Evolutionary conservation across 2,113 vertebrate genomes (phyloP), one percentile per base, ranked within the genome.

Genomic region (Antechinus flavipes): DNA sequence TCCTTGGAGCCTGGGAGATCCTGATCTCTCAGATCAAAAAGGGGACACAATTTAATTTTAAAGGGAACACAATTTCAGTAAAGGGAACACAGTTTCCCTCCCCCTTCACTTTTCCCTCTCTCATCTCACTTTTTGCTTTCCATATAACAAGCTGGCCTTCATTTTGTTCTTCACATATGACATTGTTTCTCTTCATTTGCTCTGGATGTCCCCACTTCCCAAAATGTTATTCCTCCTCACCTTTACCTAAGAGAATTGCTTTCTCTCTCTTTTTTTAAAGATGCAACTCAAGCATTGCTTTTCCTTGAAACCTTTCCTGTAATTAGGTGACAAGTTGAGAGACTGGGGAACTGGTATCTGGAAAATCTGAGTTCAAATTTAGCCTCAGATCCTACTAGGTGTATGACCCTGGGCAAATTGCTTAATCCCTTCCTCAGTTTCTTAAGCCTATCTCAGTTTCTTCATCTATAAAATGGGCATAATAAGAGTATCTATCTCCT

Each of bases 401-500:
- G 49, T 92, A 23, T 89, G 30, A 84, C 35, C 91, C 94, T 91
- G 30, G 46, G 52, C 52, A 94, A 91, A 26, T 35, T 42, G 22
- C 56, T 92, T 93, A 96, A 54, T 90, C 92, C 90, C 23, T 89
- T 52, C 49, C 89, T 52, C 50, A 52, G 10, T 52, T 52, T 52
- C 0, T 52, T 52, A 52, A 52, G 50, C 50, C 50, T 93, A 1
- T 6, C 14, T 16, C 26, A 6, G 10, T 95, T 84, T 55, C 25
- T 30, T 96, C 11, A 76, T 84, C 46, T 93, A 10, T 42, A 92
- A 93, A 94, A 47, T 68, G 35, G 89, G 2, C 54, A 1, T 8
- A 90, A 22, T 84, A 89, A 54, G 19, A 27, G 89, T 89, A 92
- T 24, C 61, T 89, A 91, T 58, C 94, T 94, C 76, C 95, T 93